Evolutionary conservation across 2,797 vertebrate genomes (phyloP).

Genomic region (Phylloscopus collybita): DNA sequence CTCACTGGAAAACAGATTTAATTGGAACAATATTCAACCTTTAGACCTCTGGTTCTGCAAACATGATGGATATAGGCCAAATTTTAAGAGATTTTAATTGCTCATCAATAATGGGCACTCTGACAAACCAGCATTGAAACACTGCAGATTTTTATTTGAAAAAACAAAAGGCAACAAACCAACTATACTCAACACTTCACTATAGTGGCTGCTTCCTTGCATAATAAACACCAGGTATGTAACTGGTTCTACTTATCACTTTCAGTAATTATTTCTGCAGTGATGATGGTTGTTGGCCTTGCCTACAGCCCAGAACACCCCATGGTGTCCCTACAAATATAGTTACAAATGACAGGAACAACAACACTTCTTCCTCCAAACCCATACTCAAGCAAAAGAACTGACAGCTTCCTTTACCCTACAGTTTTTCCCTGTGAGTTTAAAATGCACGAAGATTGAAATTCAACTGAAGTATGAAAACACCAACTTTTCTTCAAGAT

Average conservation of each 20-base stretch:
- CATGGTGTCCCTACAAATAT: not conserved
- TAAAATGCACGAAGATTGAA: not conserved
- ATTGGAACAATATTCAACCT: not conserved
- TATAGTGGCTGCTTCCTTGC: not conserved
- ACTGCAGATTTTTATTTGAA: not conserved
- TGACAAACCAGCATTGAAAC: not conserved
- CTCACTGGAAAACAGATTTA: constrained; percentile 13
- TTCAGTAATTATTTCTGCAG: not conserved
- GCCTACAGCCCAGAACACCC: not conserved
- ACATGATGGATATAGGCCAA: not conserved
- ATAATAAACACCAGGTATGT: not conserved
- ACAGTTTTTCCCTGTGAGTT: not conserved
- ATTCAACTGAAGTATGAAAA: not conserved
- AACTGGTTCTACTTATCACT: not conserved
- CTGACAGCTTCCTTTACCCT: not conserved
- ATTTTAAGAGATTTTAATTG: not conserved
- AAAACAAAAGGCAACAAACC: not conserved
- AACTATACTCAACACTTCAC: not conserved
- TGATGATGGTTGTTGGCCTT: not conserved
- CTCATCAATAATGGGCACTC: not conserved
- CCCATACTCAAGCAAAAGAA: not conserved
- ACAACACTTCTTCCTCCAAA: not conserved
- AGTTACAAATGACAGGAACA: not conserved
- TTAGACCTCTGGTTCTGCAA: not conserved
- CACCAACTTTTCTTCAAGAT: not conserved